Base-by-base conservation (phyloP, 2,113 vertebrate species). In the Paedocypris sp. region DNA sequence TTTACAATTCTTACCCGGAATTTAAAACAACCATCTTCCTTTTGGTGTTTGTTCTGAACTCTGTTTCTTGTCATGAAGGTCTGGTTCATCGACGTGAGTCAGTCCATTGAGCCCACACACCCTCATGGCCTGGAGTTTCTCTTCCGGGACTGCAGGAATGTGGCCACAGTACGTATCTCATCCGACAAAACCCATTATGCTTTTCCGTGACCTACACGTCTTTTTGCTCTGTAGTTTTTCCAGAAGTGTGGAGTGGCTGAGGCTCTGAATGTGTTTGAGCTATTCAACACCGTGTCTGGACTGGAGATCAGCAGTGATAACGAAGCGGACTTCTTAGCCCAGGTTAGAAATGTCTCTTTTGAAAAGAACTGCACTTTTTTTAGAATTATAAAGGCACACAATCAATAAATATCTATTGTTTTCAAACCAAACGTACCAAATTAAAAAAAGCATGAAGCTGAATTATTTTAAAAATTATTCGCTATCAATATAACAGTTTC, bases 51-150 rank as follows among this genome's bases (percentile, higher is more conserved):
- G 1, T 7, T 43, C 26, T 39, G 1, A 20, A 10, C 10, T 2
- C 6, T 5, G 32, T 48, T 28, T 11, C 13, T 29, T 7, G 53
- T 66, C 11, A 18, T 71, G 1, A 57, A 97, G 94, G 92, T 95
- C 5, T 98, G 92, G 93, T 68, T 98, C 68, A 98, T 98, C 2
- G 94, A 98, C 11, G 94, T 98, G 64, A 97, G 94, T 80, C 94
- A 98, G 77, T 96, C 95, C 6, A 85, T 99, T 9, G 93, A 97
- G 72, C 93, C 92, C 13, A 92, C 86, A 2, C 93, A 99, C 58
- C 95, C 94, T 65, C 93, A 99, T 4, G 90, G 89, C 11, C 82
- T 98, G 47, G 87, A 97, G 73, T 97, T 99, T 80, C 85, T 99
- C 51, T 97, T 93, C 79, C 86, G 93, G 70, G 95, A 99, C 83